Conservation (phyloP, 2,797 vertebrate species). For the Rhinoraja longicauda region DNA sequence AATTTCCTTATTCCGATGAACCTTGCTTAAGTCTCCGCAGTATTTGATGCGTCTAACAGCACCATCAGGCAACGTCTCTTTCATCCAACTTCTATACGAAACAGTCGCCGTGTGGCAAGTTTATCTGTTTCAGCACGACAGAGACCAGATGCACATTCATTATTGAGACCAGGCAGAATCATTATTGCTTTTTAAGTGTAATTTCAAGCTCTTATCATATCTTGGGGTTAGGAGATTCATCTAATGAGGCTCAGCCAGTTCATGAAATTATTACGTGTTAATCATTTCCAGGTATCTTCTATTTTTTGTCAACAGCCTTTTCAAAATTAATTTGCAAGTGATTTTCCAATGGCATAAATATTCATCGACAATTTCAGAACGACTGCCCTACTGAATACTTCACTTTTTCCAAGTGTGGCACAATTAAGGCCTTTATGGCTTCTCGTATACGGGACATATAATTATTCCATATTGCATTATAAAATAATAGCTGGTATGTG, state of each 20-base stretch:
- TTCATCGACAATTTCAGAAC: constrained; percentile 7
- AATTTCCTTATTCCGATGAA: too few species aligned
- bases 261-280: constrained; percentile 19
- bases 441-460: neutral
- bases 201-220: constrained; percentile 9
- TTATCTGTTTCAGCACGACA: neutral
- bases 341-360: constrained; percentile 7
- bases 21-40: too few species aligned
- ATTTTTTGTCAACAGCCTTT: constrained; percentile 22
- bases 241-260: constrained; percentile 19
- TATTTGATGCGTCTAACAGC: neutral
- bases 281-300: neutral
- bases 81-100: neutral
- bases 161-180: neutral
- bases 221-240: constrained; percentile 13
- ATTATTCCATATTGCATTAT: constrained; percentile 17
- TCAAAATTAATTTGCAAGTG: constrained; percentile 8
- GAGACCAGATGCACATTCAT: neutral
- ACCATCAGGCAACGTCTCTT: neutral
- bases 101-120: neutral
- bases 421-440: constrained; percentile 22
- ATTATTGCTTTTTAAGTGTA: constrained; percentile 14
- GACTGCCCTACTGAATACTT: constrained; percentile 23
- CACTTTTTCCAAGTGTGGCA: constrained; percentile 18
- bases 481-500: constrained; percentile 26